Evolutionary conservation across 35 echinoderm and acorn worm species (phyloP), one percentile per base, ranked within the genome.

Genomic region (Ophioderma brevispina): DNA sequence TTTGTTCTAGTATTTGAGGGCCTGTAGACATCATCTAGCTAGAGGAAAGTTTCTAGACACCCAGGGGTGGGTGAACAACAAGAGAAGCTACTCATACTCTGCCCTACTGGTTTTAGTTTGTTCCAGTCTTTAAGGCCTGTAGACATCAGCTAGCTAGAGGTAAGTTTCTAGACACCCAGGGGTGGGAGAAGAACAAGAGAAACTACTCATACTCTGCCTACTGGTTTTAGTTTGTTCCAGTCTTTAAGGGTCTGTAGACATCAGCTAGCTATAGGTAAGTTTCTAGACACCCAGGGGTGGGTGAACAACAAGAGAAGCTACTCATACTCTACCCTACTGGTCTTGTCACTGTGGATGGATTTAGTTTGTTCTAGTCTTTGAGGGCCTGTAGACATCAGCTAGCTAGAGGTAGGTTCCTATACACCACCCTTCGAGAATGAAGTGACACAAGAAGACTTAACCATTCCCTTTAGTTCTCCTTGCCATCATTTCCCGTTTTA

Each of bases 251-350:
- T 92, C 17, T 98, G 96, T 77, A 82, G 96, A 38, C 94, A 98
- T 89, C 96, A 98, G 75, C 80, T 98, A 40, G 96, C 96, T 39
- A 94, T 89, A 98, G 96, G 96, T 98, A n/a, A n/a, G n/a, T n/a
- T n/a, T n/a, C n/a, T n/a, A n/a, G n/a, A n/a, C n/a, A n/a, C n/a
- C n/a, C n/a, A n/a, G n/a, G n/a, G n/a, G n/a, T n/a, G n/a, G n/a
- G n/a, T n/a, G n/a, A n/a, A n/a, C n/a, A n/a, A n/a, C n/a, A n/a
- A n/a, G n/a, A n/a, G n/a, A n/a, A n/a, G n/a, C n/a, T n/a, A n/a
- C n/a, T n/a, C n/a, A n/a, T n/a, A n/a, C n/a, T n/a, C n/a, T n/a
- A n/a, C 46, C n/a, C n/a, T n/a, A n/a, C n/a, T n/a, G n/a, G n/a
- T n/a, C n/a, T n/a, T n/a, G n/a, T 98, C 23, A 94, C 92, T 28